These are phyloP conservation scores for Anguilla megastoma DNA, from an alignment of 2,797 vertebrate species.

Conservation along the genomic window DNA sequence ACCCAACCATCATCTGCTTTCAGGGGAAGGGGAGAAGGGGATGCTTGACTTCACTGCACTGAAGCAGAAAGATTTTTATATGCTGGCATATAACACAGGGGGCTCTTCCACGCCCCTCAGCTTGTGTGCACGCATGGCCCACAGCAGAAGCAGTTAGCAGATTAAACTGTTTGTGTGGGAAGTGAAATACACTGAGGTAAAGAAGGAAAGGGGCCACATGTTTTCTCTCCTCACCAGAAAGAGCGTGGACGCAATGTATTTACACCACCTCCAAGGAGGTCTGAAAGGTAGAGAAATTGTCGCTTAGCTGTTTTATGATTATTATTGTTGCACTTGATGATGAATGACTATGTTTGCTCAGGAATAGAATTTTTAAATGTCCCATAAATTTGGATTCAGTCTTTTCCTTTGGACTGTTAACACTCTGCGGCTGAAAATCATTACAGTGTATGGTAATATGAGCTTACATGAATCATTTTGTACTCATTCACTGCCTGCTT, in stretches of 20 bases:
- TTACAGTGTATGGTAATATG: not conserved
- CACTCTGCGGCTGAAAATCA: constrained; percentile 6
- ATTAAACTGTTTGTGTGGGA: constrained; percentile 9
- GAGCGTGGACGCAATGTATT: not conserved
- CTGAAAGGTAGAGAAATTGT: not conserved
- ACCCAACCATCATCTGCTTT: constrained; percentile 38
- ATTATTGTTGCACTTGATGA: not conserved
- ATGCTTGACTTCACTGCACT: constrained; percentile 54
- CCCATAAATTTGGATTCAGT: not conserved
- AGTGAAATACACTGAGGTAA: not conserved
- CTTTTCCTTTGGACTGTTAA: not conserved
- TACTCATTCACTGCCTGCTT: not conserved
- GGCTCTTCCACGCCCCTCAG: not conserved
- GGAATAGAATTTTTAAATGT: not conserved
- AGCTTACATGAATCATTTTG: not conserved
- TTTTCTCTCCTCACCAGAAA: not conserved
- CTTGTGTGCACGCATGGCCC: not conserved
- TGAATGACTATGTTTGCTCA: constrained; percentile 1
- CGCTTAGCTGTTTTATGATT: constrained; percentile 5
- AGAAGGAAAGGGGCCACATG: not conserved
- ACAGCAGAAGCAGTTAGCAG: not conserved
- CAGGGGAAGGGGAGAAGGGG: constrained; percentile 49
- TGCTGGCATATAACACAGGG: not conserved
- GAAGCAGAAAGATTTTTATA: constrained; percentile 55
- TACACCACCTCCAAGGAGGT: constrained; percentile 5